phyloP scores from a whole-genome alignment of 2,888 invertebrate genomes.

The Diplazon laetatorius region DNA sequence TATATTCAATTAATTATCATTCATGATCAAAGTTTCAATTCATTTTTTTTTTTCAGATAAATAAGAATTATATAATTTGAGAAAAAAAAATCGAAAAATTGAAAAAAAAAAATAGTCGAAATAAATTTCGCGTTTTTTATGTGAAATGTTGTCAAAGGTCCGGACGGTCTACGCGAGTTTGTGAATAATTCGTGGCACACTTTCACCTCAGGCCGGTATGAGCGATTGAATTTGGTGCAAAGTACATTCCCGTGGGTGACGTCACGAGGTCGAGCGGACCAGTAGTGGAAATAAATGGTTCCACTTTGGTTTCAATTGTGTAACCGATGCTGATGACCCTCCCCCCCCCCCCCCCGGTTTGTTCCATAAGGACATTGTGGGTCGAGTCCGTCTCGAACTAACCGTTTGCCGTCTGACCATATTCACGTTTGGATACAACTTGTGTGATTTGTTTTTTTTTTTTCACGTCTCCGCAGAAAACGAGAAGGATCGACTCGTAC shows the following conservation, averaged over 20 bases:
- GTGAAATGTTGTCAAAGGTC: neutral
- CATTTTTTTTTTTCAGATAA: neutral
- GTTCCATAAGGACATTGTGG: neutral
- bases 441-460: conserved; percentile 16
- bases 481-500: conserved; percentile 83
- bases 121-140: no score
- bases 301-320: conserved; percentile 8
- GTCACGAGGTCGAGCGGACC: conserved; percentile 5
- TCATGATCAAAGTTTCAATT: neutral
- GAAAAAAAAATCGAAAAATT: neutral
- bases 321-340: no score
- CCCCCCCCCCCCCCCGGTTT: neutral
- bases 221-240: neutral
- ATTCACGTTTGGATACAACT: neutral
- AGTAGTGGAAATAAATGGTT: neutral
- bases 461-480: conserved; percentile 82
- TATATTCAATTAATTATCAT: no score
- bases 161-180: no score
- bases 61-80: neutral
- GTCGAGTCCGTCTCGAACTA: neutral
- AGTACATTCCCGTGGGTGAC: neutral
- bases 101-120: no score
- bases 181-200: neutral
- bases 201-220: neutral
- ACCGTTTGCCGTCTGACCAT: neutral